Evolutionary conservation across 2,888 invertebrate genomes (phyloP).

Genomic region (Deroplatys truncata): DNA sequence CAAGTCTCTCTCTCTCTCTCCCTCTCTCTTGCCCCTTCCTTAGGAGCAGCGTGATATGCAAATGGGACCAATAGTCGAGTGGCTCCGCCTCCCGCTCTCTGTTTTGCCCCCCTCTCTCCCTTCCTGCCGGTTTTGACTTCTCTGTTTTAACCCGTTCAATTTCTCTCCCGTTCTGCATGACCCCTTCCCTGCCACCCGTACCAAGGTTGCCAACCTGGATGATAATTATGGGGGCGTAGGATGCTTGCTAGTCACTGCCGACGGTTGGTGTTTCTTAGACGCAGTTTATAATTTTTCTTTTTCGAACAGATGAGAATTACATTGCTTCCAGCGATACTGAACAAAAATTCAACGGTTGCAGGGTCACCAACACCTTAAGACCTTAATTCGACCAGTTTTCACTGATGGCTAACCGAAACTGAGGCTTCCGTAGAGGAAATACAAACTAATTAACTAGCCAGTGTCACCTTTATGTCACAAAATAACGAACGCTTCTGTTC

Average conservation of each 20-base stretch:
- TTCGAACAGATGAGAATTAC: no score
- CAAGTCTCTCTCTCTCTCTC: slow-evolving; percentile 14
- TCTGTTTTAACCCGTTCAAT: slow-evolving; percentile 25
- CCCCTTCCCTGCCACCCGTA: neutral
- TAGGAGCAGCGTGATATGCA: slow-evolving; percentile 22
- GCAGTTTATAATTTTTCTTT: no score
- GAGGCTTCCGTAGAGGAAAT: no score
- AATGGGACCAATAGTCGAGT: slow-evolving; percentile 29
- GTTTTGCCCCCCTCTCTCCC: slow-evolving; percentile 10
- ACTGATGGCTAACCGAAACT: no score
- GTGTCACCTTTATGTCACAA: no score
- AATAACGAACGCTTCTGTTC: no score
- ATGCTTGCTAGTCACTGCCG: neutral
- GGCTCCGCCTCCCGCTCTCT: slow-evolving; percentile 20
- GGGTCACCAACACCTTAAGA: no score
- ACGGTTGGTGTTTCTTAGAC: neutral
- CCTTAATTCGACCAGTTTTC: no score
- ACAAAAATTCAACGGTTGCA: no score
- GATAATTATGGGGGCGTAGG: neutral
- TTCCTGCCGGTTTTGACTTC: slow-evolving; percentile 8
- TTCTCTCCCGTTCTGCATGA: slow-evolving; percentile 2
- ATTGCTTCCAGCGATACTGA: no score
- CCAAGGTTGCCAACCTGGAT: neutral
- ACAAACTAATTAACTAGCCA: no score
- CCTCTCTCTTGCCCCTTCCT: slow-evolving; percentile 11